phyloP scores from a whole-genome alignment of 2,797 vertebrate genomes.

The Gobionotothen gibberifrons region DNA sequence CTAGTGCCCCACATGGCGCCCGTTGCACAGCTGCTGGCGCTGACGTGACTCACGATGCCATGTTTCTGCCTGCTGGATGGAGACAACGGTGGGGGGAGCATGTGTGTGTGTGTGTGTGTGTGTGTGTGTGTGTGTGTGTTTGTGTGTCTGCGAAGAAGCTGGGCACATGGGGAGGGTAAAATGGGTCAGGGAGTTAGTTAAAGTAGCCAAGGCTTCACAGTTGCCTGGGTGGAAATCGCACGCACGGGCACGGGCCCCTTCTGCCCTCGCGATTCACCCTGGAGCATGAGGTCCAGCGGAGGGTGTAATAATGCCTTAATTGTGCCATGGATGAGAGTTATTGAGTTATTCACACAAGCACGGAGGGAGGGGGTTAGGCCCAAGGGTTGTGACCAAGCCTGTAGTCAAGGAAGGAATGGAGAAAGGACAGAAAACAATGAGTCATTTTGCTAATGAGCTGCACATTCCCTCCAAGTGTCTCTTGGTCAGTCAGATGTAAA shows the following conservation, averaged over 20 bases:
- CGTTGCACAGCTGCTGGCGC: conserved; percentile 78
- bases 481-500: conserved; percentile 71
- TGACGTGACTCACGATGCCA: conserved; percentile 76
- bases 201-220: conserved; percentile 68
- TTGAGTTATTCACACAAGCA: conserved; percentile 79
- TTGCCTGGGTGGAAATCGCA: conserved; percentile 40
- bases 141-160: conserved; percentile 55
- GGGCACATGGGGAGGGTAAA: conserved; percentile 65
- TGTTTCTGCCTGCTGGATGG: conserved; percentile 68
- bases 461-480: conserved; percentile 71
- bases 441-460: conserved; percentile 78
- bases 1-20: conserved; percentile 72
- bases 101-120: conserved; percentile 10
- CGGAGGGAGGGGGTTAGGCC: conserved; percentile 45
- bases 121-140: conserved; percentile 12
- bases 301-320: conserved; percentile 84
- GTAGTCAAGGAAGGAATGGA: conserved; percentile 66
- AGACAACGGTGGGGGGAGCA: conserved; percentile 23
- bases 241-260: too few species aligned
- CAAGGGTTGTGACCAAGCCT: conserved; percentile 70
- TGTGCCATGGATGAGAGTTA: conserved; percentile 72
- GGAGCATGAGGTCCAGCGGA: conserved; percentile 66
- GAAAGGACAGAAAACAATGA: conserved; percentile 74
- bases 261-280: conserved; percentile 65
- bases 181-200: conserved; percentile 75